Base-by-base conservation (phyloP, 2,797 vertebrate species). In the Silurus aristotelis region DNA sequence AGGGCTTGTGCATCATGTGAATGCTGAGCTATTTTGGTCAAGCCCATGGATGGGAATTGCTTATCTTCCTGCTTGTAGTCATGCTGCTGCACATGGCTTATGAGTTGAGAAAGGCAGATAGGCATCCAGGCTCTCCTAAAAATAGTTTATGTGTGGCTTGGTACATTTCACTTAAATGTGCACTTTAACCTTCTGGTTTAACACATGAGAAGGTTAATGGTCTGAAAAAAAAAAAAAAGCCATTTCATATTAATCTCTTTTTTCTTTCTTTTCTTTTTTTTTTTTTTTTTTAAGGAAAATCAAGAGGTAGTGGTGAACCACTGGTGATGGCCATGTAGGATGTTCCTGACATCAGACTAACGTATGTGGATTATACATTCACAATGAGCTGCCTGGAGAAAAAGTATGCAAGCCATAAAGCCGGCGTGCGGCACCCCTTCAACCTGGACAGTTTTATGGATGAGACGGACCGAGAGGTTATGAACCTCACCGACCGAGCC, bases 401-500 rank as follows among this genome's bases (percentile, higher is more conserved):
- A 89, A 90, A 90, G 86, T 91, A 92, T 80, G 87, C 91, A 89
- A 94, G 86, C 92, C 89, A 94, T 64, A 92, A 90, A 84, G 83
- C 83, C 91, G 94, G 31, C 86, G 98, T 97, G 96, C 96, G 97
- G 66, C 96, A 95, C 91, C 96, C 97, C 90, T 97, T 96, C 89
- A 95, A 96, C 80, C 91, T 95, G 1, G 97, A 98, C 2, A 94
- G 97, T 48, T 93, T 97, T 71, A 96, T 98, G 95, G 97, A 99
- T 5, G 98, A 99, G 1, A 93, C 97, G 0, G 98, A 99, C 89
- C 94, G 96, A 14, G 98, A 99, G 89, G 98, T 99, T 73, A 97
- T 97, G 95, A 98, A 90, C 80, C 97, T 99, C 87, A 99, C 98
- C 0, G 98, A 97, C 73, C 93, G 98, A 20, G 98, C 98, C 20